Conservation (phyloP, 2,113 vertebrate genomes). For the Hippolais icterina region DNA sequence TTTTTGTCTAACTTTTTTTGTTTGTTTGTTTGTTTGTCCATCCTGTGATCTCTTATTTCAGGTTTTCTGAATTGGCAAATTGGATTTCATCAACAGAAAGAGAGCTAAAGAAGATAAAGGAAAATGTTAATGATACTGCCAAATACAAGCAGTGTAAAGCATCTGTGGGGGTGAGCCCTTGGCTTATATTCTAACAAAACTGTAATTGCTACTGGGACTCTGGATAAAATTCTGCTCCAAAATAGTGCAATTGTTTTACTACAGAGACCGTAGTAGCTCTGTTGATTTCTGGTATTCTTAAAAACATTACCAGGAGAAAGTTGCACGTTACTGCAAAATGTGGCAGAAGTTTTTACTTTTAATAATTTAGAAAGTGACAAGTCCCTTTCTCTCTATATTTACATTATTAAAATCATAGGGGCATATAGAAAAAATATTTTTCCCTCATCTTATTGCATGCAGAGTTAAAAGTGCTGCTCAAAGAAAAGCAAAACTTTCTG, state of each 20-base stretch:
- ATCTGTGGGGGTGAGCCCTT: conserved; percentile 77
- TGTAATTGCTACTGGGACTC: no score
- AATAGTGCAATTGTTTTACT: not conserved
- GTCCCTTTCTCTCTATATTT: not conserved
- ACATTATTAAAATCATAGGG: not conserved
- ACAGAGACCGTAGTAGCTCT: not conserved
- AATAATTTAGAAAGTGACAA: not conserved
- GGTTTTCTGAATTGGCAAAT: conserved; percentile 84
- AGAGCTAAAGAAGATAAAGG: conserved; percentile 79
- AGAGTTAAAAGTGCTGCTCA: not conserved
- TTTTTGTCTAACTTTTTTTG: not conserved
- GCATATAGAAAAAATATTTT: not conserved
- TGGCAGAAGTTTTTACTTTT: not conserved
- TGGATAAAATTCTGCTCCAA: not conserved
- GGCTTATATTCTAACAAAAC: not conserved
- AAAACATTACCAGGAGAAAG: not conserved
- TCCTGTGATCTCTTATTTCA: conserved; percentile 63
- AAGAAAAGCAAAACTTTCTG: not conserved
- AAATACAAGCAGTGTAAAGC: conserved; percentile 77
- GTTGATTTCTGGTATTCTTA: not conserved
- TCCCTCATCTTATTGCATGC: not conserved
- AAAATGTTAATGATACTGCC: conserved; percentile 62
- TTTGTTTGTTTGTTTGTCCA: no score
- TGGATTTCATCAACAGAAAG: conserved; percentile 84
- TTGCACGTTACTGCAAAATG: not conserved